These are phyloP conservation scores for Chinchilla lanigera DNA, from an alignment of 2,113 vertebrate genomes.

Conservation along the genomic window DNA sequence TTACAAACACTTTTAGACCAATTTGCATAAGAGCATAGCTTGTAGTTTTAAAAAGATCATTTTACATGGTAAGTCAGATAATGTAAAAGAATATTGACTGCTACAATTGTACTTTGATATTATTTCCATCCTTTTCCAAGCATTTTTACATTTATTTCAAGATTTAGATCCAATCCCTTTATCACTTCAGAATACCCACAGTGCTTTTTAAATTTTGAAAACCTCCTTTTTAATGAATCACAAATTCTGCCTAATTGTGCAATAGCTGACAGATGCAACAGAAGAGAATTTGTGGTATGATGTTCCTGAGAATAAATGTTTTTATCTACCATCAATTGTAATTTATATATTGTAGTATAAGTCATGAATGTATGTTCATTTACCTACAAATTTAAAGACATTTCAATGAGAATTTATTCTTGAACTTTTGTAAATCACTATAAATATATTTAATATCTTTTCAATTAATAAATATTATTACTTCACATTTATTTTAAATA, in stretches of 20 bases:
- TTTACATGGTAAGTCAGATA: conserved; percentile 34
- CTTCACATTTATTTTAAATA: conserved; percentile 5
- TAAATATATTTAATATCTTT: not conserved
- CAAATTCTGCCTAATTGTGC: not conserved
- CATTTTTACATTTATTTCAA: conserved; percentile 2
- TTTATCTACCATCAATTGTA: not conserved
- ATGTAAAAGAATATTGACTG: not conserved
- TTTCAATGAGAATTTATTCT: not conserved
- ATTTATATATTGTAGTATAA: not conserved
- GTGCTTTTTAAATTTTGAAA: not conserved
- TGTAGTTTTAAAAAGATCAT: not conserved
- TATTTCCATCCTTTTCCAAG: conserved; percentile 24
- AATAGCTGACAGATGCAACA: not conserved
- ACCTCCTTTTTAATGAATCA: not conserved
- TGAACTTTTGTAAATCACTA: not conserved
- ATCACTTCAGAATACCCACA: conserved; percentile 4
- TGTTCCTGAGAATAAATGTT: not conserved
- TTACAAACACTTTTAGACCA: not conserved
- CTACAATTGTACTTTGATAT: not conserved
- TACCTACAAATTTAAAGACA: not conserved
- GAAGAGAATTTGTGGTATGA: not conserved
- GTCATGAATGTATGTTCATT: not conserved
- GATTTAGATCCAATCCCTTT: not conserved
- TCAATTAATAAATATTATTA: not conserved
- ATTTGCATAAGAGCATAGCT: conserved; percentile 13